Evolutionary conservation across 1,140 invertebrate genomes (phyloP), one percentile per base, ranked within the genome.

Genomic region (Acyrthosiphon pisum): DNA sequence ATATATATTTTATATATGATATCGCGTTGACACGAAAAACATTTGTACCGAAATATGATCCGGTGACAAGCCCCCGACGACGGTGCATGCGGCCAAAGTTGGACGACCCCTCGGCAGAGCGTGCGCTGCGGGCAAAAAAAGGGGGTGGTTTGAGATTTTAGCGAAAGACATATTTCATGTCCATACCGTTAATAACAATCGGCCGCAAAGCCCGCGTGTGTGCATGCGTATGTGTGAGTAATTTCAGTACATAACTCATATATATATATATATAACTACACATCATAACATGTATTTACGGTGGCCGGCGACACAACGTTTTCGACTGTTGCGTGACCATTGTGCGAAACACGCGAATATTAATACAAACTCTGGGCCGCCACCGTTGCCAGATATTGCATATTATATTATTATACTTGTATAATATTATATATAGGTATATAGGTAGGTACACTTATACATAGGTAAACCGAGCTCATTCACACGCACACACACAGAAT

Each of bases 281-380:
- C 60, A n/a, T 76, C 60, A n/a, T n/a, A 18, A 76, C 60, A n/a
- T 60, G 56, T 68, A 60, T 11, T 37, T 76, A 76, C 90, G 41
- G 50, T 90, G 23, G 89, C 30, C 87, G 87, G 87, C 87, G 87
- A 90, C 88, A 90, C 50, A 90, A 37, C 60, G 90, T 81, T 91
- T 81, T 91, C 46, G 90, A 91, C 90, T 91, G 20, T 91, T 46
- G 90, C 90, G 56, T 91, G 90, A 76, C 90, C 56, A 91, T 91
- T 76, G 90, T 90, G 88, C 53, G 53, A 50, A n/a, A 90, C 88
- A 90, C 88, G 88, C 88, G 46, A 90, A 90, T 60, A 30, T 41
- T 60, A 56, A 60, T 56, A 60, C 41, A 90, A 90, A 60, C 11
- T 76, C 60, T 76, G 6, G 1, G 14, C 56, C 35, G 88, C 48